Base-by-base conservation (phyloP, 1,140 invertebrate genomes). In the Brachionus rubens region DNA sequence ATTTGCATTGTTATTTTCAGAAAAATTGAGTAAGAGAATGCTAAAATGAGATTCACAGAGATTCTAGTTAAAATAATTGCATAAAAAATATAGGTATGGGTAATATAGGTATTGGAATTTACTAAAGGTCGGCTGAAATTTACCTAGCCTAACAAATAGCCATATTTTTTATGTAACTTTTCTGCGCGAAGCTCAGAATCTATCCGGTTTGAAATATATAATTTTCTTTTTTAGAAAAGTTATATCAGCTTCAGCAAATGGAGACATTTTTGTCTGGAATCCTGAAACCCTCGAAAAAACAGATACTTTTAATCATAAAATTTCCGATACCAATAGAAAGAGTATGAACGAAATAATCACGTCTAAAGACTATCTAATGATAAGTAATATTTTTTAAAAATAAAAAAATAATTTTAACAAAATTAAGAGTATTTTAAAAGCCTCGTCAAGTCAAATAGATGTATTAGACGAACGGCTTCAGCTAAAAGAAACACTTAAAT, bases 191-290 rank as follows among this genome's bases (percentile, higher is more conserved):
- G n/a, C n/a, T n/a, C n/a, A n/a, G n/a, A n/a, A n/a, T n/a, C n/a
- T n/a, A n/a, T n/a, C n/a, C n/a, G n/a, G n/a, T n/a, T n/a, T n/a
- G n/a, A n/a, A n/a, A n/a, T n/a, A n/a, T n/a, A n/a, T n/a, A n/a
- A n/a, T n/a, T n/a, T n/a, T n/a, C n/a, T n/a, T n/a, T n/a, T n/a
- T n/a, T 28, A 65, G 59, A 5, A 43, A 43, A 26, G 59, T 72
- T 41, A 28, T 72, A 33, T 28, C 68, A n/a, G 43, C 68, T 2
- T 54, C 46, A 9, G 16, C 46, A 19, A 72, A 72, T 52, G 68
- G 68, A 4, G 68, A 72, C 48, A 72, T 72, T 40, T 19, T 54
- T 16, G 36, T 72, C 24, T 72, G 68, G 68, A n/a, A 48, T 50
- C 12, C 33, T n/a, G 40, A 16, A 7, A 50, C 3, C 2, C 12